phyloP scores from a whole-genome alignment of 2,797 vertebrate genomes.

The Cyprinella venusta region DNA sequence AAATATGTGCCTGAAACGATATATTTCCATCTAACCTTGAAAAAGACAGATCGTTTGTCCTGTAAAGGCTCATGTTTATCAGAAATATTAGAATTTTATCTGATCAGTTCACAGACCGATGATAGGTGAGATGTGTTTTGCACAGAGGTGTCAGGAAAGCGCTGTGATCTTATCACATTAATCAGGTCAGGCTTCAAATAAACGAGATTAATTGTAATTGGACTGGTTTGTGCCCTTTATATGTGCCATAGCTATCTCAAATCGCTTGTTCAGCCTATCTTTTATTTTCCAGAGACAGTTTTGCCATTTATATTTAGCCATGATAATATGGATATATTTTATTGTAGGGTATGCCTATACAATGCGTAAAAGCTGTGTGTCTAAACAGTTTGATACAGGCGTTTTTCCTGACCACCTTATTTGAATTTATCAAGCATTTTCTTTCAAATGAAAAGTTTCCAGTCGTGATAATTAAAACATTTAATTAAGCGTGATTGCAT shows the following conservation, averaged over 20 bases:
- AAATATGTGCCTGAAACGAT: background rate
- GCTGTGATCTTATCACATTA: conserved; percentile 7
- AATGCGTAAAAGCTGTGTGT: background rate
- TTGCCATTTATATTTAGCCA: background rate
- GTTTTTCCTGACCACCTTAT: background rate
- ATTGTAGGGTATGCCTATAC: background rate
- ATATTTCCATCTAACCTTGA: background rate
- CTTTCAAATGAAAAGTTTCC: background rate
- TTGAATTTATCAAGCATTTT: background rate
- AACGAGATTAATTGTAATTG: background rate
- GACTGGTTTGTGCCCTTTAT: background rate
- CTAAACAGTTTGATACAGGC: background rate
- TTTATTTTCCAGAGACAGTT: background rate
- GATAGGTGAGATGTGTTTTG: conserved; percentile 6
- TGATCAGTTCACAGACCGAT: conserved; percentile 1
- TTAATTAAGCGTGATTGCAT: background rate
- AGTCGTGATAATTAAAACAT: background rate
- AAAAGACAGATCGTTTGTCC: background rate
- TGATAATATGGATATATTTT: background rate
- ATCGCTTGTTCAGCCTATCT: background rate
- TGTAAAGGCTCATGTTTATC: background rate
- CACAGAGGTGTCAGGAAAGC: conserved; percentile 7
- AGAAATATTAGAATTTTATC: background rate
- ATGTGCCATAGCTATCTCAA: background rate
- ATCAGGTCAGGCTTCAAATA: conserved; percentile 11